Base-by-base conservation (phyloP, 2,113 vertebrate species). In the Cyphomyrus discorhynchus region DNA sequence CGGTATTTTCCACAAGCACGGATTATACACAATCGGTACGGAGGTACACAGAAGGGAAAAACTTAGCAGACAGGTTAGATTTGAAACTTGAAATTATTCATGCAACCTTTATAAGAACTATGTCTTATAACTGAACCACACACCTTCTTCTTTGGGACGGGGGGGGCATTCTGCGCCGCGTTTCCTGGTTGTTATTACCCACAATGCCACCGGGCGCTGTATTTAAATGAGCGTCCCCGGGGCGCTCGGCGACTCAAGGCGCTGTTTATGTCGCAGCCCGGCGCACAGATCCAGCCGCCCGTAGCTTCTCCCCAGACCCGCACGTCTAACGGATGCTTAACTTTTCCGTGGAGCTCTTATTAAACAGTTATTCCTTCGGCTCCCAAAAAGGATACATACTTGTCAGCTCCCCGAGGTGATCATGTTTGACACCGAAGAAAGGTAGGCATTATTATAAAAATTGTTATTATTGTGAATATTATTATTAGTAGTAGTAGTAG, bases 341-440 rank as follows among this genome's bases (percentile, higher is more conserved):
- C 89, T 94, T 90, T 82, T 93, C 94, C 1, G 92, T 92, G 87
- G 95, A 94, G 90, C 89, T 95, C 74, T 70, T 94, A 52, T 62
- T 92, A 6, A 94, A 92, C 47, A 93, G 90, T 90, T 70, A 94
- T n/a, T 92, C 91, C 90, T 94, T 93, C 88, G 92, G 92, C 91
- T 93, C 88, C 91, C 74, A 92, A 24, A 93, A 91, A 92, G 91
- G 91, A 93, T 8, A 80, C 24, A 91, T 91, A 11, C 74, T 84
- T 77, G 39, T 21, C 35, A 87, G 92, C 90, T 89, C 89, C 91
- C 89, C 89, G 87, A 94, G 90, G 91, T 91, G 88, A 93, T 90
- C 92, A 96, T 96, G 95, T 92, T 94, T 92, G 95, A 95, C 92
- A 93, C 94, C 7, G 95, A 95, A 92, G 94, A 96, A 92, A 96